Evolutionary conservation across 2,113 vertebrate species (phyloP), one percentile per base, ranked within the genome.

Genomic region (Corythoichthys intestinalis): DNA sequence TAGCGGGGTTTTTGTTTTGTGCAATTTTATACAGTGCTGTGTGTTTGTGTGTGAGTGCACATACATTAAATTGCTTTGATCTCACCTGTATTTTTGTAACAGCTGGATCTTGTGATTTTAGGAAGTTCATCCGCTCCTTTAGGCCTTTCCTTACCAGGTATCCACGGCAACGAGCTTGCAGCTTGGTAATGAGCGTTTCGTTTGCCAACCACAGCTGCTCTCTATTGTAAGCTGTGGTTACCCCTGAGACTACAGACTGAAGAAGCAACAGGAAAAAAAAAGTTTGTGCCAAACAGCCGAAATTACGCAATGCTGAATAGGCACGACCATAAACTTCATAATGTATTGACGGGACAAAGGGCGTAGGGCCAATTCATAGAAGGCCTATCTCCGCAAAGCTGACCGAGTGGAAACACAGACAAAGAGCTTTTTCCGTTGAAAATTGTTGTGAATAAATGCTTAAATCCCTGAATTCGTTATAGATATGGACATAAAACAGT

Each of bases 131-230:
- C 65, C 96, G 88, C 67, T 94, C 89, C 58, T 90, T 93, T 50
- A 91, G 92, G 38, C 91, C 91, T 13, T 93, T 93, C 12, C 97
- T 94, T 44, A 96, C 90, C 46, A 99, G 81, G 86, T 94, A 98
- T 0, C 97, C 97, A 1, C 95, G 92, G 81, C 96, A 98, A 66
- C 94, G 91, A 4, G 96, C 96, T 80, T 99, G 97, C 62, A 99
- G 90, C 84, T 91, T 96, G 2, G 90, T 91, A 15, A 99, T 96
- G 41, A 98, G 78, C 67, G 75, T 93, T 89, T 99, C 96, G 0
- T 98, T 98, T 84, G 97, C 96, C 73, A 97, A 82, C 97, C 97
- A 99, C 49, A 99, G 81, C 86, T 99, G 97, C 61, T 99, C 95
- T n/a, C 97, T 90, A 83, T 98, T 99, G 72, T 98, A 98, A 0